Percentiles rank a stretch among this genome's conserved stretches.
These are phyloP conservation scores for Dinoponera quadriceps DNA, from an alignment of 1,140 invertebrate genomes.

Conservation along the genomic window DNA sequence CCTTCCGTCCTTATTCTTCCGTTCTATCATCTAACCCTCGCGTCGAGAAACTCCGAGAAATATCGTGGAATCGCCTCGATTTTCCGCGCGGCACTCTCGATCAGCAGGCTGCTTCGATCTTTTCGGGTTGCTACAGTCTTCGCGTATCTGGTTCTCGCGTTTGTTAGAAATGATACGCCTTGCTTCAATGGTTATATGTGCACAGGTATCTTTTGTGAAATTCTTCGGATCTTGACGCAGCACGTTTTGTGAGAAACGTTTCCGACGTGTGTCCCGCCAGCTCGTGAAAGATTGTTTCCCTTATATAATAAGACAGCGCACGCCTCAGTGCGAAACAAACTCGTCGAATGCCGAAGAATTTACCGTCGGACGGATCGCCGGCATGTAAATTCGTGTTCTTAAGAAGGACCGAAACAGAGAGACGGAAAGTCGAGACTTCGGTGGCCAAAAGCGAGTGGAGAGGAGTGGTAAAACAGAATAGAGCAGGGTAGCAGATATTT, in stretches of 20 bases:
- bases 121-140: neutral
- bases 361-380: neutral
- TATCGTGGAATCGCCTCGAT: conserved; percentile 37
- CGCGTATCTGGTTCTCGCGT: neutral
- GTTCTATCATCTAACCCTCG: conserved; percentile 55
- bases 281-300: too few species aligned
- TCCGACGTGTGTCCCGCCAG: too few species aligned
- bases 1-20: conserved; percentile 64
- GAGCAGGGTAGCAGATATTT: too few species aligned
- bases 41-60: conserved; percentile 14
- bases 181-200: neutral
- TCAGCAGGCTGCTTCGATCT: neutral
- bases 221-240: neutral
- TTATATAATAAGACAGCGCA: neutral
- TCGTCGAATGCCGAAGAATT: conserved; percentile 10
- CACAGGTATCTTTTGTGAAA: neutral
- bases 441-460: neutral
- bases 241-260: neutral
- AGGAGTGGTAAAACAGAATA: neutral
- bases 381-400: conserved; percentile 32
- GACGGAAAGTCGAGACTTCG: conserved; percentile 15
- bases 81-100: conserved; percentile 30
- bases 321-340: neutral
- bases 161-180: neutral
- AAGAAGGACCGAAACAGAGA: neutral